Percentiles rank a stretch among this genome's conserved stretches.
These are phyloP conservation scores for Pseudeuparius sepicola DNA, from an alignment of 2,888 invertebrate species.

Conservation along the genomic window DNA sequence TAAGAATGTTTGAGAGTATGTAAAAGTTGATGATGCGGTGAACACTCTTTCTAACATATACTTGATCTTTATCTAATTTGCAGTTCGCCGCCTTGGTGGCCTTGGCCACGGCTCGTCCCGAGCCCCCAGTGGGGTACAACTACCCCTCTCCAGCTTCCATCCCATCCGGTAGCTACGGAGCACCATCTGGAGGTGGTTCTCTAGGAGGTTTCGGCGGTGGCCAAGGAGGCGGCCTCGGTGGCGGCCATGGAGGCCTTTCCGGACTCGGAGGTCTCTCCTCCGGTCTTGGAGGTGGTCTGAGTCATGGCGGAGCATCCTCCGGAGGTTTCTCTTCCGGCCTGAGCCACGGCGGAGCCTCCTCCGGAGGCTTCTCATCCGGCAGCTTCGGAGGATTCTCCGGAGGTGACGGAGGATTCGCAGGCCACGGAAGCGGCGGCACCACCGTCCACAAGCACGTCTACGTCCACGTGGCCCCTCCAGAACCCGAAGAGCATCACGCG, in stretches of 20 bases:
- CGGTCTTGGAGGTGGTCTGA: constrained; percentile 3
- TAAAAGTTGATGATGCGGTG: neutral
- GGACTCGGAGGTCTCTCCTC: constrained; percentile 8
- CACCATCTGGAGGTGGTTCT: constrained; percentile 11
- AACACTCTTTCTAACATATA: neutral
- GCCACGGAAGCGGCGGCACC: constrained; percentile 32
- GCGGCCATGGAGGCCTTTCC: constrained; percentile 6
- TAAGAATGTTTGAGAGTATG: too few species aligned
- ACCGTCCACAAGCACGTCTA: constrained; percentile 79
- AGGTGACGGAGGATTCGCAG: constrained; percentile 33
- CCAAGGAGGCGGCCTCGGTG: constrained; percentile 20
- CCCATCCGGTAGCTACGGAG: constrained; percentile 7
- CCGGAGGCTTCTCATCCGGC: constrained; percentile 15
- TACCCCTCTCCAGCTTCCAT: constrained; percentile 26
- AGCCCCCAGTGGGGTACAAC: constrained; percentile 50
- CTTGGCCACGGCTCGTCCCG: constrained; percentile 50
- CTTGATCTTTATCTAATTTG: constrained; percentile 12
- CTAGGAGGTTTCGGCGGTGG: constrained; percentile 17
- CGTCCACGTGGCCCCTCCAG: constrained; percentile 82
- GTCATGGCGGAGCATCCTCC: constrained; percentile 7
- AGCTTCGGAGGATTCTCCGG: constrained; percentile 34
- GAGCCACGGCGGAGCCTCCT: constrained; percentile 32
- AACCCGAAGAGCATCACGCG: constrained; percentile 58
- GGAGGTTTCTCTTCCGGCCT: constrained; percentile 10
- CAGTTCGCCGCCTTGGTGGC: constrained; percentile 42